Conservation (phyloP, 2,888 invertebrate species). For the Perizoma affinitatum region DNA sequence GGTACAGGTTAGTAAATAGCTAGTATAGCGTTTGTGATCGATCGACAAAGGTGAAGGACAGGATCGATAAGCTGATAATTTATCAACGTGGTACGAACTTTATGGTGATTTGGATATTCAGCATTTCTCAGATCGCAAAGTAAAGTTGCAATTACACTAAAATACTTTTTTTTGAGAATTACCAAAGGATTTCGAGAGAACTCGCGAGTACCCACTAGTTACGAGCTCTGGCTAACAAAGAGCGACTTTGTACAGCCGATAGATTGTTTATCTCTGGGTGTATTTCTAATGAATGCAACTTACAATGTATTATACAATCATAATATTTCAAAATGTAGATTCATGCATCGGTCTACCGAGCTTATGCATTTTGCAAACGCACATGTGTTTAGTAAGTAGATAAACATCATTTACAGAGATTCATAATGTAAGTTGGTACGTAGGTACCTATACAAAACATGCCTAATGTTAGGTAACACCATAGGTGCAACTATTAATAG, state of each 20-base stretch:
- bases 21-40: neutral
- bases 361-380: slow-evolving; percentile 13
- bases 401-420: neutral
- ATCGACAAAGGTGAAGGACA: slow-evolving; percentile 2
- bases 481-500: slow-evolving; percentile 18
- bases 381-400: neutral
- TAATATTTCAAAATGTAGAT: slow-evolving; percentile 40
- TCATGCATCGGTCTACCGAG: slow-evolving; percentile 34
- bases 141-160: neutral
- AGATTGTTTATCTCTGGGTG: slow-evolving; percentile 67
- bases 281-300: slow-evolving; percentile 69
- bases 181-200: slow-evolving; percentile 42
- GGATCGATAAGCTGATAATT: neutral
- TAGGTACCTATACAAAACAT: too few species aligned
- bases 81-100: neutral
- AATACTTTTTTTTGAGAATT: slow-evolving; percentile 36
- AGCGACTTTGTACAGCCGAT: slow-evolving; percentile 66
- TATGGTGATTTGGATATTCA: slow-evolving; percentile 1
- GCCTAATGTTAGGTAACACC: slow-evolving; percentile 4
- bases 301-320: slow-evolving; percentile 53
- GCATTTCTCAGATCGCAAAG: neutral
- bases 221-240: slow-evolving; percentile 59
- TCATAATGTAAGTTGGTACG: too few species aligned
- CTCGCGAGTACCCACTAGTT: slow-evolving; percentile 23
- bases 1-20: slow-evolving; percentile 9